Percentiles rank a stretch among this genome's conserved stretches.
Evolutionary conservation across 2,888 invertebrate species (phyloP).

Genomic region (Liodrosophila aerea): DNA sequence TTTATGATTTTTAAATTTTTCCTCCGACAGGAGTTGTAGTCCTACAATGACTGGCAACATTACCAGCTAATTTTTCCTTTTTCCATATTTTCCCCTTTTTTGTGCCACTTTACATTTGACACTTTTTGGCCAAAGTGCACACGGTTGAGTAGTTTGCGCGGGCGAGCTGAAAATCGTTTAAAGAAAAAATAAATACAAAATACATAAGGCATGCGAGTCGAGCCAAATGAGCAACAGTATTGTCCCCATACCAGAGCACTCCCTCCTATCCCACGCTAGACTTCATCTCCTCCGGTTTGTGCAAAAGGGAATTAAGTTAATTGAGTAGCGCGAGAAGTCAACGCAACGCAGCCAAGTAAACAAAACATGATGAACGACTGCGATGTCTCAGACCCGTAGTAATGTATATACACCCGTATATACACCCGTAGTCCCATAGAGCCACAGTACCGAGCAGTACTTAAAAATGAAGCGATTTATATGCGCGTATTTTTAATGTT

Average conservation of each 20-base stretch:
- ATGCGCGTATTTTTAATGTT: constrained; percentile 75
- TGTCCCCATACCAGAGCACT: constrained; percentile 5
- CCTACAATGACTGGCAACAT: constrained; percentile 21
- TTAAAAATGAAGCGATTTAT: constrained; percentile 78
- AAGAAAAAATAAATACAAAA: constrained; percentile 61
- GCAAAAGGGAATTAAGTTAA: constrained; percentile 73
- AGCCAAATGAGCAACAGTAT: constrained; percentile 40
- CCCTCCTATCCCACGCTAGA: not conserved
- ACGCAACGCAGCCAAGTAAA: constrained; percentile 13
- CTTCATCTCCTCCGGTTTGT: constrained; percentile 26
- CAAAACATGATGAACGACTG: constrained; percentile 6
- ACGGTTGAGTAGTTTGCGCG: constrained; percentile 60
- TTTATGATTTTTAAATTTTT: not conserved
- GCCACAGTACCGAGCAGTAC: constrained; percentile 32
- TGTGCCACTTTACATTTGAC: constrained; percentile 47
- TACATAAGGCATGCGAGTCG: constrained; percentile 44
- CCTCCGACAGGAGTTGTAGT: not conserved
- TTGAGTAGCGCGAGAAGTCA: constrained; percentile 56
- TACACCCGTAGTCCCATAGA: not conserved
- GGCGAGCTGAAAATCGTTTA: constrained; percentile 57
- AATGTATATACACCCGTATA: not conserved
- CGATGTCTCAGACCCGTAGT: constrained; percentile 10
- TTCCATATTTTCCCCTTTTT: constrained; percentile 9
- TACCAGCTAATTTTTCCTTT: constrained; percentile 38
- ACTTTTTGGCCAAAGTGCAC: constrained; percentile 63